Conservation (phyloP, 2,888 invertebrate genomes). For the Sesia apiformis region DNA sequence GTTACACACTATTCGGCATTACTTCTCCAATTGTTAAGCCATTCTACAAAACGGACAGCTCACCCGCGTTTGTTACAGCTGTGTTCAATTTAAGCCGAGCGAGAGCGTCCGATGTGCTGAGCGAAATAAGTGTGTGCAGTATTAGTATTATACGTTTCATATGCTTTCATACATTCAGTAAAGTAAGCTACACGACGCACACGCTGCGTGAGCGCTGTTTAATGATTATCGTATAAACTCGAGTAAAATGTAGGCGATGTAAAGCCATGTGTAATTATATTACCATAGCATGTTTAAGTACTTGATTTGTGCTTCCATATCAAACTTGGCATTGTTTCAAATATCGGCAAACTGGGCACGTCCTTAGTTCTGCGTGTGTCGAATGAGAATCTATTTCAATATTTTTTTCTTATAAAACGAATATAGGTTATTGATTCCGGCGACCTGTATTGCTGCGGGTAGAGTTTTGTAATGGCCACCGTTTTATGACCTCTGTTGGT, state of each 20-base stretch:
- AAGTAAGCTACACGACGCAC: neutral
- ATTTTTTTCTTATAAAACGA: slow-evolving; percentile 47
- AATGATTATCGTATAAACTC: neutral
- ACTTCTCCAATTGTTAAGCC: no score
- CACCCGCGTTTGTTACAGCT: no score
- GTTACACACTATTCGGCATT: no score
- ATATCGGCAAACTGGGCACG: slow-evolving; percentile 57
- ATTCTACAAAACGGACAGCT: no score
- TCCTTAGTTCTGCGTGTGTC: slow-evolving; percentile 40
- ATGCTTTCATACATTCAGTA: neutral
- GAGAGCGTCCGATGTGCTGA: no score
- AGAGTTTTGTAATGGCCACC: neutral
- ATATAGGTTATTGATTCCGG: slow-evolving; percentile 26
- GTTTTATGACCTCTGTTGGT: neutral
- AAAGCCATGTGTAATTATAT: neutral
- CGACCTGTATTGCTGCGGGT: slow-evolving; percentile 11
- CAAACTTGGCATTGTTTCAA: slow-evolving; percentile 57
- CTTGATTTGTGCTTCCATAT: slow-evolving; percentile 62
- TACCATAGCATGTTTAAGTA: neutral
- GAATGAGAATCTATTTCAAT: slow-evolving; percentile 54
- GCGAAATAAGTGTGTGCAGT: no score
- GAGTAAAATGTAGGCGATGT: neutral
- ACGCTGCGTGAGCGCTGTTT: neutral
- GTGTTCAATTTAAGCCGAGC: no score
- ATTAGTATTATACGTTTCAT: neutral